Conservation (phyloP, 2,797 vertebrate genomes). For the Gallinago nigripennis region DNA sequence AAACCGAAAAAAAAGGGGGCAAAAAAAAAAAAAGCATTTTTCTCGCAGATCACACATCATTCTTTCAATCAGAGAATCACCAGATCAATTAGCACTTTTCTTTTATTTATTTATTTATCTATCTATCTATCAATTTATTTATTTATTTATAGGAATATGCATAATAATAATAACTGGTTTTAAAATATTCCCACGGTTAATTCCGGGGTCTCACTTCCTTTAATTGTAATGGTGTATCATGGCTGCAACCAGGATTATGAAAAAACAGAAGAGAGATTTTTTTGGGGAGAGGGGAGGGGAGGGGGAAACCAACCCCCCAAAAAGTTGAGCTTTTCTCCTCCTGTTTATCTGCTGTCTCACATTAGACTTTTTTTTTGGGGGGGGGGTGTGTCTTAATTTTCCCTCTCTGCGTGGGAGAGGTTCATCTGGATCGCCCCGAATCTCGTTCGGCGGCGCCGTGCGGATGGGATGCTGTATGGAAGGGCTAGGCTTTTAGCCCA, state of each 20-base stretch:
- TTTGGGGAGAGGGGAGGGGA: background rate
- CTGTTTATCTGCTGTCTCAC: constrained; percentile 13
- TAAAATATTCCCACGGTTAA: constrained; percentile 14
- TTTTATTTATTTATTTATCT: constrained; percentile 40
- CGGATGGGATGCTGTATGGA: background rate
- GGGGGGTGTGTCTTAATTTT: constrained; percentile 37
- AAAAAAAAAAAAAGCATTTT: constrained; percentile 45
- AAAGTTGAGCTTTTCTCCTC: constrained; percentile 34
- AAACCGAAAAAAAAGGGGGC: background rate
- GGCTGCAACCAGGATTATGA: constrained; percentile 17
- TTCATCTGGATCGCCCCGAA: constrained; percentile 33
- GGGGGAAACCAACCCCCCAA: too few relatives aligned
- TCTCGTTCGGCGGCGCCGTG: background rate
- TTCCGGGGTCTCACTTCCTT: constrained; percentile 37
- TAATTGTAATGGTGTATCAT: constrained; percentile 11
- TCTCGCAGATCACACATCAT: constrained; percentile 72
- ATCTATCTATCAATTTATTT: too few relatives aligned
- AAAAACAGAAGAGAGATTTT: background rate
- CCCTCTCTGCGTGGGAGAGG: background rate
- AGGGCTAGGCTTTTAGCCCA: background rate
- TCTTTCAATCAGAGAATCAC: constrained; percentile 71
- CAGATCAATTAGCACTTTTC: constrained; percentile 75
- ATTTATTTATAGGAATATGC: constrained; percentile 30
- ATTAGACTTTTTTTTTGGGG: background rate
- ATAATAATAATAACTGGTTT: constrained; percentile 32